Base-by-base conservation (phyloP, 2,113 vertebrate species). In the Saiga tatarica region DNA sequence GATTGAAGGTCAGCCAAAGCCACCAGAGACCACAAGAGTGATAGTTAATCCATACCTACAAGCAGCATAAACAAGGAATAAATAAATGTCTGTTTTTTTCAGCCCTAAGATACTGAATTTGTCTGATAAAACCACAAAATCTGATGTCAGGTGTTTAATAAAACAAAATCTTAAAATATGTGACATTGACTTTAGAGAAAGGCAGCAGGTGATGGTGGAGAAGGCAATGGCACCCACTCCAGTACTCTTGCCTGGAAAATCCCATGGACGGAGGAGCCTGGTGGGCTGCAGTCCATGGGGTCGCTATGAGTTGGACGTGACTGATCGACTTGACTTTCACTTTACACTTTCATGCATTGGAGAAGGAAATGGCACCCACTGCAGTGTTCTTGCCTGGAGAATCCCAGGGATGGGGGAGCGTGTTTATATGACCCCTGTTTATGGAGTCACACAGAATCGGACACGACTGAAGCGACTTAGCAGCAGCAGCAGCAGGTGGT, bases 371-470 rank as follows among this genome's bases (percentile, higher is more conserved):
- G 64, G 4, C 33, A 21, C 17, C 64, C 64, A 67, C 33, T 67
- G 33, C 64, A 36, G 64, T 36, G 64, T 36, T 67, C 64, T 67
- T 36, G 33, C 17, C 64, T 67, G 17, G 33, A 67, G 33, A 36
- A 67, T 67, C 64, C 64, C 64, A 36, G 64, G 33, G 17, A 67
- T 0, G 2, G 17, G 17, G 33, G 17, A 67, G 33, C 64, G 33
- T 67, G 9, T 57, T 23, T 57, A 25, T 57, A 9, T 57, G 55
- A 57, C 1, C 55, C 55, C 55, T 25, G 55, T 25, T 17, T 36
- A 11, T 5, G 17, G 64, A 4, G n/a, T 21, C 4, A 2, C 64
- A 11, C 17, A 67, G 17, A 67, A n/a, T 5, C 4, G 0, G n/a
- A 36, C 33, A 21, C 1, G 4, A 36, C 33, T 67, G 64, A 67